phyloP scores from a whole-genome alignment of 2,113 vertebrate species.

The Corvus hawaiiensis region DNA sequence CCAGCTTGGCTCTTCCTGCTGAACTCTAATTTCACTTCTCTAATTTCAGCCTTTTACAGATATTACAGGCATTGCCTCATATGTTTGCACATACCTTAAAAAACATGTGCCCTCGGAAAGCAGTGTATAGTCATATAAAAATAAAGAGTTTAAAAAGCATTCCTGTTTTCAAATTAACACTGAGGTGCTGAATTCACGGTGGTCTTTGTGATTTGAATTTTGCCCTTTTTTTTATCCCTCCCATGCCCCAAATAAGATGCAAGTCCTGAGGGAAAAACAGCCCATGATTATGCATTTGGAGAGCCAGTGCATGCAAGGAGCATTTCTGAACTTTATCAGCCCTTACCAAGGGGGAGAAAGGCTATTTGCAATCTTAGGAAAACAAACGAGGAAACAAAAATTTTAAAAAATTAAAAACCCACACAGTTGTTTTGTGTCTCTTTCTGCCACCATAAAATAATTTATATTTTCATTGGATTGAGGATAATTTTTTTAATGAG shows the following conservation, averaged over 20 bases:
- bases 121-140: neutral
- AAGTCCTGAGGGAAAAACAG: neutral
- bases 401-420: neutral
- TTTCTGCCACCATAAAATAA: neutral
- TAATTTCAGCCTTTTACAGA: neutral
- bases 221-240: neutral
- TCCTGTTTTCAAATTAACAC: conserved; percentile 50
- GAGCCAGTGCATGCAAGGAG: neutral
- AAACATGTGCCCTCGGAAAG: neutral
- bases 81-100: neutral
- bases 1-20: neutral
- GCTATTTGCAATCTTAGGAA: neutral
- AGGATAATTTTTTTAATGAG: neutral
- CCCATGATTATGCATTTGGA: neutral
- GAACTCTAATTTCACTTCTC: neutral
- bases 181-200: neutral
- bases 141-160: neutral
- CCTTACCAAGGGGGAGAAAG: neutral
- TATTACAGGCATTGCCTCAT: neutral
- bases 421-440: neutral
- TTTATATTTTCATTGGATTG: neutral
- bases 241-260: neutral
- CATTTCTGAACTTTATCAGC: neutral
- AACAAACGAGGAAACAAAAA: neutral
- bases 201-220: conserved; percentile 24